Conservation (phyloP, 2,797 vertebrate genomes). For the Amblyraja radiata region DNA sequence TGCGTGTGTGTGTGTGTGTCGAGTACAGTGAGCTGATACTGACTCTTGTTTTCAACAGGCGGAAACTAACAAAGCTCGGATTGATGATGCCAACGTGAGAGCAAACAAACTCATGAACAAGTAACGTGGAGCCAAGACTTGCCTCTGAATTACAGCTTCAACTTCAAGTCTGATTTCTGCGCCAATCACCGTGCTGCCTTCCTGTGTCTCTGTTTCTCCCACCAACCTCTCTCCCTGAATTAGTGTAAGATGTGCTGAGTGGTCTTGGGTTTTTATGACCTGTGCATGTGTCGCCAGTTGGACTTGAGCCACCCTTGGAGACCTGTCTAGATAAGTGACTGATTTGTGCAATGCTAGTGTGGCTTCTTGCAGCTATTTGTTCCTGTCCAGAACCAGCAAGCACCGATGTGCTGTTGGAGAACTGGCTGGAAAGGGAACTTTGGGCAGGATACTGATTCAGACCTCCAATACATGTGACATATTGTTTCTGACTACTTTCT, state of each 20-base stretch:
- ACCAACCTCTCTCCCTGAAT: not conserved
- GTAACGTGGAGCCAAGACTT: slow-evolving; percentile 51
- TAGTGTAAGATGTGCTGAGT: not conserved
- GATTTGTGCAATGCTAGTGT: not conserved
- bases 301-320: not conserved
- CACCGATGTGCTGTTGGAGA: not conserved
- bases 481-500: not conserved
- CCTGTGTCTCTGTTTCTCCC: not conserved
- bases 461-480: not conserved
- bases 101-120: slow-evolving; percentile 85
- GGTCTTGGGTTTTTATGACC: not conserved
- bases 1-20: too few relatives aligned
- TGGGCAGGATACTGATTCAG: not conserved
- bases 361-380: not conserved
- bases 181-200: not conserved
- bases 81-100: slow-evolving; percentile 79
- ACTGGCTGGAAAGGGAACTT: not conserved
- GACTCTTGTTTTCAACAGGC: slow-evolving; percentile 60
- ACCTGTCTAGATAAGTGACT: not conserved
- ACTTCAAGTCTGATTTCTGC: not conserved
- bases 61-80: slow-evolving; percentile 79
- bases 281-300: not conserved
- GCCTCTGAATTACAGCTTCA: not conserved
- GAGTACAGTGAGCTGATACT: not conserved
- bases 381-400: not conserved